Base-by-base conservation (phyloP, 2,888 invertebrate species). In the Synanthedon vespiformis region DNA sequence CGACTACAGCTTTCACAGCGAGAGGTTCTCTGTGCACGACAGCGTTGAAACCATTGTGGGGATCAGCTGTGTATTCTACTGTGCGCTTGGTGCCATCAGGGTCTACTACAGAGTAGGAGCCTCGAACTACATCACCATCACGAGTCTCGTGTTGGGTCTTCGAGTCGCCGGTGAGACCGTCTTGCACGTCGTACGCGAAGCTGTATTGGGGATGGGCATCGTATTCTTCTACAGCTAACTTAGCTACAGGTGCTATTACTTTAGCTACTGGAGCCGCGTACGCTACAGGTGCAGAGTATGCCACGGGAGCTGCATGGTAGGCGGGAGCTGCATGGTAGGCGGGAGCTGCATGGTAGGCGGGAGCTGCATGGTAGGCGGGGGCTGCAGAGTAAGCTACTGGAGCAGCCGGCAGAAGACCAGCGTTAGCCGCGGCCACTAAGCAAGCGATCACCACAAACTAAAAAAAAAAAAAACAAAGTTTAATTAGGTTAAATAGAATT, bases 31-130 rank as follows among this genome's bases (percentile, higher is more conserved):
- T 76, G 61, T 69, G 76, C 1, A 85, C 82, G 14, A 84, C 79
- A 48, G 83, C 83, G 62, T 80, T 82, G 69, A 85, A 85, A 52
- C 83, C 83, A 57, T 80, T 76, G 60, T 78, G 65, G 22, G 78
- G 72, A 58, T 84, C 83, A 55, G 84, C 79, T 48, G 77, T 77
- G 70, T 85, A 84, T 44, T 81, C 81, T 0, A 84, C 82, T 41
- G 74, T 81, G 54, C 83, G 75, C 64, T 72, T 75, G 57, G 74
- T 76, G 54, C 85, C 85, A 57, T 85, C 84, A 48, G 85, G 70
- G 55, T 87, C 83, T 14, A 68, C 68, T 34, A 86, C 67, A 18
- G 81, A 80, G 70, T 84, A 85, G 50, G 77, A 75, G 16, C 85
- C 85, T 57, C 79, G 78, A 40, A 85, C 85, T 8, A 79, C 75